Evolutionary conservation across 2,113 vertebrate genomes (phyloP).

Genomic region (Todiramphus chloris): DNA sequence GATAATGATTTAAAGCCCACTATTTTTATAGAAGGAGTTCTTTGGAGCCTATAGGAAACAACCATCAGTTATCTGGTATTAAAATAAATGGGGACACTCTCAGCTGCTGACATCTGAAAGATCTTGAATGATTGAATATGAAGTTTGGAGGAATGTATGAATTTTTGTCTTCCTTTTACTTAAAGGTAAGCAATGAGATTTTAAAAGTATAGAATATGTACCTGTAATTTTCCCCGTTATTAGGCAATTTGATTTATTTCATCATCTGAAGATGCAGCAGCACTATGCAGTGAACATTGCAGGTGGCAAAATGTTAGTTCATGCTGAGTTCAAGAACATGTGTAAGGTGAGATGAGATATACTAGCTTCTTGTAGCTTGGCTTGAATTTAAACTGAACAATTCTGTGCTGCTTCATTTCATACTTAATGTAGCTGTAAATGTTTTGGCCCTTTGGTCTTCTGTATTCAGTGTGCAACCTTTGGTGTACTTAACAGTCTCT

Average conservation of each 20-base stretch:
- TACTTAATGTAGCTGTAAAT: slow-evolving; percentile 71
- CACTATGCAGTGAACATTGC: neutral
- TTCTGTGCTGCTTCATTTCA: slow-evolving; percentile 66
- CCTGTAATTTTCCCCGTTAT: neutral
- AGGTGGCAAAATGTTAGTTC: slow-evolving; percentile 35
- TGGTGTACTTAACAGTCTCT: slow-evolving; percentile 48
- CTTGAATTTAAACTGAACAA: slow-evolving; percentile 60
- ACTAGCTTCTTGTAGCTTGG: slow-evolving; percentile 31
- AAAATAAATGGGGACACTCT: neutral
- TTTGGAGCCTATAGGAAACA: neutral
- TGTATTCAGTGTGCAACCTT: slow-evolving; percentile 29
- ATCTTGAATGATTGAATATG: neutral
- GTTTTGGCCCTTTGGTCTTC: slow-evolving; percentile 51
- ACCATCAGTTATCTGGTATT: neutral
- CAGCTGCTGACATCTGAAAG: neutral
- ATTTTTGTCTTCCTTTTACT: neutral
- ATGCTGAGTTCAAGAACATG: slow-evolving; percentile 38
- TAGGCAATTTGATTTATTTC: neutral
- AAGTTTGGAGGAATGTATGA: neutral
- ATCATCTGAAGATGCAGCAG: neutral
- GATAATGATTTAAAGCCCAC: neutral
- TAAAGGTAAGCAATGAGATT: neutral
- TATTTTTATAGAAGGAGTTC: neutral
- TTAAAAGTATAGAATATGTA: neutral
- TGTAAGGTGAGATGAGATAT: slow-evolving; percentile 46